These are phyloP conservation scores for Mugil cephalus DNA, from an alignment of 2,113 vertebrate genomes.

Conservation along the genomic window DNA sequence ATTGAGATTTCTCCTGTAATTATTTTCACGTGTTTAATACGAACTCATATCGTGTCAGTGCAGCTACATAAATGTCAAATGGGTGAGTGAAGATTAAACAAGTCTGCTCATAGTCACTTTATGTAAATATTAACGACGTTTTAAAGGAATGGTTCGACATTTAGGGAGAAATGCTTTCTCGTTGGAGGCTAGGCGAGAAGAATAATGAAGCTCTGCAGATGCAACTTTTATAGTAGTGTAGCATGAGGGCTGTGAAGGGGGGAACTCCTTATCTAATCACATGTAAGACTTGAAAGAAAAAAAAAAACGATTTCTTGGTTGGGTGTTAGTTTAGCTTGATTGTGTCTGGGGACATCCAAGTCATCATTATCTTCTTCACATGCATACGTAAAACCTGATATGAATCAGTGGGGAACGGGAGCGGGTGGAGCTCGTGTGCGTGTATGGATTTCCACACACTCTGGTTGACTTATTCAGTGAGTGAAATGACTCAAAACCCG, in stretches of 20 bases:
- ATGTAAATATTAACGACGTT: neutral
- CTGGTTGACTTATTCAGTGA: too few species aligned
- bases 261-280: neutral
- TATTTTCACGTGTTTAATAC: neutral
- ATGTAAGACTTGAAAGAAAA: neutral
- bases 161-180: neutral
- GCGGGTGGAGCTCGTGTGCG: too few species aligned
- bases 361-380: too few species aligned
- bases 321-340: too few species aligned
- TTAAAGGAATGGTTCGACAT: constrained; percentile 11
- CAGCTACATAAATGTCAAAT: constrained; percentile 10
- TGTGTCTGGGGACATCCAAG: too few species aligned
- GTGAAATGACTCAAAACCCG: too few species aligned
- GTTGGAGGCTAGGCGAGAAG: neutral
- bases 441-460: too few species aligned
- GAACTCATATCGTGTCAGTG: neutral
- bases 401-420: too few species aligned
- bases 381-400: too few species aligned
- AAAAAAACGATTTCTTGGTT: too few species aligned
- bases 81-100: neutral
- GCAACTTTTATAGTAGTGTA: neutral
- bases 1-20: neutral
- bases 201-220: neutral
- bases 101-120: neutral
- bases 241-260: neutral